Conservation (phyloP, 2,888 invertebrate species). For the Furcula furcula region DNA sequence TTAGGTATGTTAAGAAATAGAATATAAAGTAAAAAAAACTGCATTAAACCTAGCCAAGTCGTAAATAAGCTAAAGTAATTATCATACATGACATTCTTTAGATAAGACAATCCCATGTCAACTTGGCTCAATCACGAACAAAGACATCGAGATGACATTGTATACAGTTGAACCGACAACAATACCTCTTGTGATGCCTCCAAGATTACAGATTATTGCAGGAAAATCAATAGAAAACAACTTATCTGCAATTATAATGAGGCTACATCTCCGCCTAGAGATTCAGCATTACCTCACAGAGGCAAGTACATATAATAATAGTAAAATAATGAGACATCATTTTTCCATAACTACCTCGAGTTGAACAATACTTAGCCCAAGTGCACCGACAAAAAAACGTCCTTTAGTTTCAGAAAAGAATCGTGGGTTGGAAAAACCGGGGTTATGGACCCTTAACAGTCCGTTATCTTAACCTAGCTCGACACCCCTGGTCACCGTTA, state of each 20-base stretch:
- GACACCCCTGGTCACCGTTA: too few species aligned
- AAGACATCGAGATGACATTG: constrained; percentile 47
- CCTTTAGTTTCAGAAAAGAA: too few species aligned
- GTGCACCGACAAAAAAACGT: too few species aligned
- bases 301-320: constrained; percentile 10
- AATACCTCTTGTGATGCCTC: constrained; percentile 24
- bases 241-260: constrained; percentile 32
- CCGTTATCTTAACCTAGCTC: too few species aligned
- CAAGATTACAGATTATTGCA: constrained; percentile 28
- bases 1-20: constrained; percentile 17
- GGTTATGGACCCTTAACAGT: too few species aligned
- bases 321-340: constrained; percentile 12
- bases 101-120: constrained; percentile 56
- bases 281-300: constrained; percentile 4
- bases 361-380: constrained; percentile 14
- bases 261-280: constrained; percentile 6
- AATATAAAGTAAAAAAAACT: constrained; percentile 25
- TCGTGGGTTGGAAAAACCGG: too few species aligned
- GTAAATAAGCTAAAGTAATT: constrained; percentile 48
- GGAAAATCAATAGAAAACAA: constrained; percentile 41
- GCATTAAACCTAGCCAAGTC: constrained; percentile 31
- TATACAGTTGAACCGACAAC: constrained; percentile 27
- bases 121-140: constrained; percentile 55
- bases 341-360: constrained; percentile 15
- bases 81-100: constrained; percentile 61